Conservation (phyloP, 2,888 invertebrate species). For the Rhopalosiphum nymphaeae region DNA sequence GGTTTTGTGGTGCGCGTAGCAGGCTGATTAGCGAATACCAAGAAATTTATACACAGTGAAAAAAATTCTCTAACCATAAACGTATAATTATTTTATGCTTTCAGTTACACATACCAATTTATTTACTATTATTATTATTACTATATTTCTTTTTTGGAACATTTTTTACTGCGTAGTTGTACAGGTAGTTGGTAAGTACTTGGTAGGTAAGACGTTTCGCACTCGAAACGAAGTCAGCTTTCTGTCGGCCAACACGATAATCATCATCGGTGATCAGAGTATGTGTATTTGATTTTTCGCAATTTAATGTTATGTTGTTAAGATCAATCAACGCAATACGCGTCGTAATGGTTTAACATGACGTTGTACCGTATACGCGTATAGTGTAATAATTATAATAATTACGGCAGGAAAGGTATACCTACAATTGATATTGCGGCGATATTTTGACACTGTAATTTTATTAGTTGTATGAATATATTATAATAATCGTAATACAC, state of each 20-base stretch:
- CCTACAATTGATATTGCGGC: not conserved
- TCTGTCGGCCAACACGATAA: not conserved
- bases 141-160: slow-evolving; percentile 19
- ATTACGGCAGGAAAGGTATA: not conserved
- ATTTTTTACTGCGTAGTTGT: not conserved
- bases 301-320: not conserved
- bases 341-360: not conserved
- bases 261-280: too few relatives aligned
- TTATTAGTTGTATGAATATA: not conserved
- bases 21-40: not conserved
- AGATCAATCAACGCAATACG: not conserved
- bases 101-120: not conserved
- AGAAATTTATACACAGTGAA: not conserved
- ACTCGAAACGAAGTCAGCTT: not conserved
- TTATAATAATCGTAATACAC: not conserved
- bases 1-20: too few relatives aligned
- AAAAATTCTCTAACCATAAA: not conserved
- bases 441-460: not conserved
- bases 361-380: not conserved
- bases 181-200: not conserved
- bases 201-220: not conserved
- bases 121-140: not conserved
- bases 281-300: not conserved
- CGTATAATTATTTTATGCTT: not conserved
- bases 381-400: not conserved